Base-by-base conservation (phyloP, 2,113 vertebrate genomes). In the Nesogale talazaci region DNA sequence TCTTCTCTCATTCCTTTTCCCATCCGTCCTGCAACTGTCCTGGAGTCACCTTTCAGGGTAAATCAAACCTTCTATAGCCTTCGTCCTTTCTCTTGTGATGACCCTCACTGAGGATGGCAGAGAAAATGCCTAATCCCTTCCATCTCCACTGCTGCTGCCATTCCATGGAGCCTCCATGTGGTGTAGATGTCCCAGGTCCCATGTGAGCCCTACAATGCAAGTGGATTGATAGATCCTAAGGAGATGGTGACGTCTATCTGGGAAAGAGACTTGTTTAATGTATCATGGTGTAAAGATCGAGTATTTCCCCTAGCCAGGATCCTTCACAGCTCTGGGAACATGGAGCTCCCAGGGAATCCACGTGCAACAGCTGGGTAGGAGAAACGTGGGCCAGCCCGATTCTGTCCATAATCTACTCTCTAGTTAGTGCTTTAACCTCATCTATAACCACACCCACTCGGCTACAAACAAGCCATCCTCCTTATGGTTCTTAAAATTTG, bases 61-160 rank as follows among this genome's bases (percentile, higher is more conserved):
- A 38, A 57, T 25, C 1, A 6, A 20, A 56, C 19, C 16, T 10
- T 3, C 8, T 1, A 23, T 6, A 1, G 6, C 42, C 1, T 42
- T 65, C 17, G 20, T 20, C 61, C 19, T 4, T 11, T 29, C 70
- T 52, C 1, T 6, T 38, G 65, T 36, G 16, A 0, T 34, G 61
- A 5, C 31, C 42, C 3, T 56, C 4, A 36, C n/a, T 1, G 25
- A 1, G 16, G 27, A 7, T 7, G 4, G 38, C 36, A 5, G 9
- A 12, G 46, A 12, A 52, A 52, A 52, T 12, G 14, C 46, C 46
- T 56, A 14, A 9, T 29, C 36, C 14, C 42, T 4, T 46, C 0
- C 14, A 34, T 59, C 69, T n/a, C 9, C 20, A 17, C 3, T 0
- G 1, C 46, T 29, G 52, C 4, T 23, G 25, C 65, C 38, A 22